Base-by-base conservation (phyloP, 64 coral and sea anemone genomes). In the Actinia tenebrosa region DNA sequence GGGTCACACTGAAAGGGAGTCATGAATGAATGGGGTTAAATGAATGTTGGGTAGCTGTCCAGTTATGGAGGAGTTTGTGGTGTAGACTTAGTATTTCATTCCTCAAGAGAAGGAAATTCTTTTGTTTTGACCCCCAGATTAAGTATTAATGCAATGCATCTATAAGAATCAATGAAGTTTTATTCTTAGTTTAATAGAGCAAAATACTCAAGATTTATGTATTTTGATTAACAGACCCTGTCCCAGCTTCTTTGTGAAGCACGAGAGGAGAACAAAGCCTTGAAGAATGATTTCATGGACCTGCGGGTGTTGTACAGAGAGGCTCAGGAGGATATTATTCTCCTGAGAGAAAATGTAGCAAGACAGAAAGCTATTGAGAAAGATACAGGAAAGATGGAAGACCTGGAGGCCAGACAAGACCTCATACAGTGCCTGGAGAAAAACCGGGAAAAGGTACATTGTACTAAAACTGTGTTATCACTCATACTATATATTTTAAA, bases 311-410 rank as follows among this genome's bases (percentile, higher is more conserved):
- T 98, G 50, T 98, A 98, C 80, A 87, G 83, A 80, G 96, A 98
- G 83, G 90, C 96, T 44, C 96, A 98, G 43, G 96, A 98, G 87
- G 96, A 98, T 60, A 94, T 98, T 18, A 80, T 89, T 83, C 80
- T 98, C 14, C 46, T 98, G 42, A 61, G 88, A 42, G 96, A 98
- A 22, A 89, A 86, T 84, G 77, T 94, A 17, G 87, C 92, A 15
- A 91, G 89, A 46, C 92, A 98, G 56, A 89, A 66, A 56, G 83
- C 64, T 30, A 82, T 20, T n/a, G 79, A 71, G 27, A 82, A 63
- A 25, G 64, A 88, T 15, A 78, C 75, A 16, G 89, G 71, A 72
- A 83, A 81, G 19, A 83, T 79, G 26, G 85, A 87, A 53, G 93
- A 92, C 66, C 77, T 94, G 42, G 93, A 92, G 44, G 84, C 87